A percentile compares a stretch with the other conserved stretches of the same genome.
phyloP scores from a whole-genome alignment of 2,888 invertebrate genomes.

The Eupithecia tripunctaria region DNA sequence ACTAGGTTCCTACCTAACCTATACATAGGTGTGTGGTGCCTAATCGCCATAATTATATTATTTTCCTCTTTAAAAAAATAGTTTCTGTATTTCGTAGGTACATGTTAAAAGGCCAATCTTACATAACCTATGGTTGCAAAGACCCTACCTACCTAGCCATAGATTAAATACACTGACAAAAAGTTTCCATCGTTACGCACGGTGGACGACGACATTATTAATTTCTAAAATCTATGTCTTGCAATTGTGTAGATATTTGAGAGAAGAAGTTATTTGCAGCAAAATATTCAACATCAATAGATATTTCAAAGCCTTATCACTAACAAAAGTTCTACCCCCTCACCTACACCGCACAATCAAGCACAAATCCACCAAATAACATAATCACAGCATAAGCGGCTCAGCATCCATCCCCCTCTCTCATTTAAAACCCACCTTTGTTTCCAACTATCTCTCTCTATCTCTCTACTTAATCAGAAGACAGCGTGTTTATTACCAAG shows the following conservation, averaged over 20 bases:
- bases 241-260: background rate
- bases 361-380: slow-evolving; percentile 42
- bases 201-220: background rate
- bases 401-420: slow-evolving; percentile 54
- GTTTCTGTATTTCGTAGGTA: too few species aligned
- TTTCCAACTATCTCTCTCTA: slow-evolving; percentile 42
- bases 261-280: background rate
- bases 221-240: background rate
- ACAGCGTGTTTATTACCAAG: slow-evolving; percentile 73
- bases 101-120: too few species aligned
- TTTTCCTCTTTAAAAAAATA: too few species aligned
- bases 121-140: too few species aligned
- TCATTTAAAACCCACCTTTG: slow-evolving; percentile 33
- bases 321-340: slow-evolving; percentile 22
- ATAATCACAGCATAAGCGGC: slow-evolving; percentile 63
- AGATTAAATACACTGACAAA: too few species aligned
- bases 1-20: too few species aligned
- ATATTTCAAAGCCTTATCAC: slow-evolving; percentile 9
- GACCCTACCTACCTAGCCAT: too few species aligned
- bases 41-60: too few species aligned
- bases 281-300: background rate
- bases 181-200: background rate
- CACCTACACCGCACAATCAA: slow-evolving; percentile 41
- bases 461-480: slow-evolving; percentile 35
- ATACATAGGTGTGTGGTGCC: too few species aligned